Conservation (phyloP, 2,888 invertebrate species). For the Ommatoiulus sabulosus region DNA sequence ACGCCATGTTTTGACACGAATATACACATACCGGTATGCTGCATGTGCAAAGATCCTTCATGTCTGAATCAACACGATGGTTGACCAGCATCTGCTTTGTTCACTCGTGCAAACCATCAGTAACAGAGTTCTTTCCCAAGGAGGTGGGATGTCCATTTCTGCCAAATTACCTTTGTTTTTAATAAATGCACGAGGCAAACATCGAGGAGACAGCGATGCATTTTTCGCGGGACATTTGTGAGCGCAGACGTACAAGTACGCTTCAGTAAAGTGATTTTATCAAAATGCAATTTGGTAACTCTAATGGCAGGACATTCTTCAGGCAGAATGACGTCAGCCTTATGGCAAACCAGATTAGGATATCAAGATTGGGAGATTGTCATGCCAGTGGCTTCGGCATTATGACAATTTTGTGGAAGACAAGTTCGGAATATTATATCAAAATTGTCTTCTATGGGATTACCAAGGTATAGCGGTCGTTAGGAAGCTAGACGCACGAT, state of each 20-base stretch:
- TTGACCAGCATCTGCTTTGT: too few species aligned
- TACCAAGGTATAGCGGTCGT: not conserved
- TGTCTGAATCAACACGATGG: too few species aligned
- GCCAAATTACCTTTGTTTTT: not conserved
- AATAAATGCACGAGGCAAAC: not conserved
- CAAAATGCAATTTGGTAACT: slow-evolving; percentile 41
- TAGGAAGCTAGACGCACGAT: slow-evolving; percentile 21
- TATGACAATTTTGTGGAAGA: slow-evolving; percentile 22
- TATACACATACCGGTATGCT: too few species aligned
- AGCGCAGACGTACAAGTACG: not conserved
- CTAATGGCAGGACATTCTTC: slow-evolving; percentile 32
- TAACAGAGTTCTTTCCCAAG: too few species aligned
- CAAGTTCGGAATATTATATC: slow-evolving; percentile 31
- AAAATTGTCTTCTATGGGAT: not conserved
- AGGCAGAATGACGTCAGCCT: slow-evolving; percentile 33
- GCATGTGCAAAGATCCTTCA: too few species aligned
- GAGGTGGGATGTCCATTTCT: not conserved
- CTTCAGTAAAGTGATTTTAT: slow-evolving; percentile 12
- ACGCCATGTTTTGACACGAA: too few species aligned
- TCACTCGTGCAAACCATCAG: too few species aligned
- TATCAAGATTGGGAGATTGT: slow-evolving; percentile 37
- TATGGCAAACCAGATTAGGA: slow-evolving; percentile 30
- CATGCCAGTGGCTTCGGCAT: slow-evolving; percentile 17
- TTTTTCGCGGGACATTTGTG: not conserved
- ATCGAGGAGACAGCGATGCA: not conserved